These are phyloP conservation scores for Thunnus albacares DNA, from an alignment of 2,797 vertebrate genomes.

Conservation along the genomic window DNA sequence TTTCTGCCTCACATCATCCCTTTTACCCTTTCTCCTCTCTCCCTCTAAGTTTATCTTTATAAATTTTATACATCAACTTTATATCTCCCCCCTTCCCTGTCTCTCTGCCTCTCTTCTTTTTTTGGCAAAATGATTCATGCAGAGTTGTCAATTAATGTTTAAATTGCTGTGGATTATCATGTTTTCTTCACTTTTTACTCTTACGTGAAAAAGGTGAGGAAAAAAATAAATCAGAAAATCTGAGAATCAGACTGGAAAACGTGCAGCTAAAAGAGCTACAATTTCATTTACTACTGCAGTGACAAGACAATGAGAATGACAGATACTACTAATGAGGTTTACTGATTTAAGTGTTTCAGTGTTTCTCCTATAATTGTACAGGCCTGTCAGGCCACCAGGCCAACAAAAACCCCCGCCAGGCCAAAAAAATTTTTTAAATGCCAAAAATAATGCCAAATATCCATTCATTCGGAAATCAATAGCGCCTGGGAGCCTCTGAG, in stretches of 20 bases:
- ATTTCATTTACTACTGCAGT: not conserved
- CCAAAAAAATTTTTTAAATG: too few relatives aligned
- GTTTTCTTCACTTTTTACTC: not conserved
- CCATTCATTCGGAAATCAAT: too few relatives aligned
- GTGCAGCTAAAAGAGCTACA: conserved; percentile 7
- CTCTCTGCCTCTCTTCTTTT: not conserved
- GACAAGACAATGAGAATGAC: conserved; percentile 5
- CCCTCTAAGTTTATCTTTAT: not conserved
- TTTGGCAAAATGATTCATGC: conserved; percentile 2
- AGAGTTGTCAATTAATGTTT: conserved; percentile 17
- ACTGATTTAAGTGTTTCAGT: not conserved
- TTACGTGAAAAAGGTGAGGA: not conserved
- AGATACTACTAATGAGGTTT: conserved; percentile 9
- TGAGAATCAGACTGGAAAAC: not conserved
- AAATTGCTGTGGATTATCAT: not conserved
- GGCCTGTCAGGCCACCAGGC: too few relatives aligned
- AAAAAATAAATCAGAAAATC: not conserved
- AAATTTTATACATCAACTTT: not conserved
- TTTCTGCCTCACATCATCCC: not conserved
- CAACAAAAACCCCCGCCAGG: too few relatives aligned
- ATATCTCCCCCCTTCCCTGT: not conserved
- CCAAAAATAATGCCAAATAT: too few relatives aligned
- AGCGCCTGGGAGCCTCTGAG: too few relatives aligned
- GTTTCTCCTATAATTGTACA: too few relatives aligned
- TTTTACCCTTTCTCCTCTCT: not conserved